Conservation (phyloP, 2,888 invertebrate species). For the Acanthosepion pharaonis region DNA sequence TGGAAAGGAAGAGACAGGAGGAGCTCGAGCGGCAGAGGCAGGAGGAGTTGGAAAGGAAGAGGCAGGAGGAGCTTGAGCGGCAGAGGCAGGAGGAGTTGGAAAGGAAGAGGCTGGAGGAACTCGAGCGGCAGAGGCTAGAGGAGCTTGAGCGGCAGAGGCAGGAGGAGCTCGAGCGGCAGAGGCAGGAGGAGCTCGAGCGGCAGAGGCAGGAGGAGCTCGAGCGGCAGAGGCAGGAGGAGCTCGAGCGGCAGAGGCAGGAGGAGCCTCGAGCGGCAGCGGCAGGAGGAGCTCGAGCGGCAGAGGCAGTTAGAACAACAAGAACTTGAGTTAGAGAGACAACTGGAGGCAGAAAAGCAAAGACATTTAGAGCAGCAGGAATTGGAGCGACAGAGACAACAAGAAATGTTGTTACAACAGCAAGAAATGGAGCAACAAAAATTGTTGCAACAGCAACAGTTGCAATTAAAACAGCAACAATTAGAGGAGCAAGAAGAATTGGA, state of each 20-base stretch:
- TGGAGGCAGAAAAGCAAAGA: background rate
- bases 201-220: background rate
- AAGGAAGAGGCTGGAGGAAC: background rate
- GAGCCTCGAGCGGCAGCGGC: background rate
- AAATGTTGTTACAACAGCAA: slow-evolving; percentile 23
- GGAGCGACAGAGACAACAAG: background rate
- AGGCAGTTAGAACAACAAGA: background rate
- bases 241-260: background rate
- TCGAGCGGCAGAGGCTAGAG: slow-evolving; percentile 38
- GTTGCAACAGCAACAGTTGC: slow-evolving; percentile 2
- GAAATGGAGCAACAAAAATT: slow-evolving; percentile 34
- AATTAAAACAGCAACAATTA: background rate
- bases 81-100: slow-evolving; percentile 37
- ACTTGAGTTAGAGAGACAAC: background rate
- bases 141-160: background rate
- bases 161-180: background rate
- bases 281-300: background rate
- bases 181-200: background rate
- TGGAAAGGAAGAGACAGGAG: slow-evolving; percentile 8
- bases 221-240: background rate
- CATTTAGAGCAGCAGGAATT: background rate
- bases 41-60: background rate
- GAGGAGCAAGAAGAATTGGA: slow-evolving; percentile 40
- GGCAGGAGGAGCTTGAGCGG: slow-evolving; percentile 24
- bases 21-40: slow-evolving; percentile 34